Base-by-base conservation (phyloP, 1,140 invertebrate species). In the Polypedilum vanderplanki region DNA sequence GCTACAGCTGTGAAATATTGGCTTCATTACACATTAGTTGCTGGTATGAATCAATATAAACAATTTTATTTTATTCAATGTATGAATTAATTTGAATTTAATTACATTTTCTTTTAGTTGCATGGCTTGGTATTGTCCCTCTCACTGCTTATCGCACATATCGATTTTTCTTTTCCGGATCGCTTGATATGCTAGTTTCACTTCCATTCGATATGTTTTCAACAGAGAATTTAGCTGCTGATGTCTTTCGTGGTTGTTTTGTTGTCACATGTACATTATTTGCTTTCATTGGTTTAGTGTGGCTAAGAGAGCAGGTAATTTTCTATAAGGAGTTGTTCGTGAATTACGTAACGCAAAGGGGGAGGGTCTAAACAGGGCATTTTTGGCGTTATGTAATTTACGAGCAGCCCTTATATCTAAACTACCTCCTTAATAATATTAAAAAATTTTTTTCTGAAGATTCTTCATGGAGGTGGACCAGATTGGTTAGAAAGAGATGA, bases 61-160 rank as follows among this genome's bases (percentile, higher is more conserved):
- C 8, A 15, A 57, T 57, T 57, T 33, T 1, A 33, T 33, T 33
- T 33, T 33, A 5, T 33, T 33, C 5, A 33, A 33, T 33, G 5
- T 33, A 33, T 33, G 5, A 33, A 33, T 33, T 33, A 33, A 33
- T 33, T 5, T 33, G 5, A 33, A 33, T 33, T 3, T 33, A 1
- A 33, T 57, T 57, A 15, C 1, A 12, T 57, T 70, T 7, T 18
- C 18, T 67, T 67, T 20, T 22, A 7, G 80, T 87, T 41, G 97
- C 97, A n/a, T 99, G 98, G 98, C 87, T 99, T 3, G 96, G 94
- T n/a, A 86, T 98, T 57, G 97, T 99, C 20, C 97, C 98, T 1
- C 83, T 99, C 12, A 96, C 96, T 20, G 96, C 97, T n/a, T 98
- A 96, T 85, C 88, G 96, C 75, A 98, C 97, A 75, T 98, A 98